Conservation (phyloP, 1,140 invertebrate genomes). For the Hypsibius dujardini region DNA sequence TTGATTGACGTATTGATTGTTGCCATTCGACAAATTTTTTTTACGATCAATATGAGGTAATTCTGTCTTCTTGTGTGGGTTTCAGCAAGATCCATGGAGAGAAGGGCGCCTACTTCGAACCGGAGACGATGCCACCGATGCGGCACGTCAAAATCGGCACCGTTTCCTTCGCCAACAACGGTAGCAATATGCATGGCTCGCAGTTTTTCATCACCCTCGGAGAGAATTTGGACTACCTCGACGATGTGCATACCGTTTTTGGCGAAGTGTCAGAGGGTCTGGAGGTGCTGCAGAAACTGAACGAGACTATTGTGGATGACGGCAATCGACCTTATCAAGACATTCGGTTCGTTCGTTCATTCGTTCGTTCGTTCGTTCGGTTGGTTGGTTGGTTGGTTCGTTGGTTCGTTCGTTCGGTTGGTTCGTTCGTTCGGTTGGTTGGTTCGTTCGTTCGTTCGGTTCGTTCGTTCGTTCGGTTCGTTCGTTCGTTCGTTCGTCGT, state of each 20-base stretch:
- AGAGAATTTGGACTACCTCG: constrained; percentile 70
- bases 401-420: no score
- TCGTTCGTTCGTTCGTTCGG: no score
- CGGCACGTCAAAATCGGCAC: constrained; percentile 68
- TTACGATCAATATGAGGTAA: no score
- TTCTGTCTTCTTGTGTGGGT: no score
- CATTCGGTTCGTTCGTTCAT: constrained; percentile 41
- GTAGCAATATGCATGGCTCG: constrained; percentile 76
- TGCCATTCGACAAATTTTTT: no score
- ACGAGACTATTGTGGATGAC: constrained; percentile 80
- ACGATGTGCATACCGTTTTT: constrained; percentile 86
- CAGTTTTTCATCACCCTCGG: constrained; percentile 92
- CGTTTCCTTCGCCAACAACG: constrained; percentile 88
- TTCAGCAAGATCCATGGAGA: constrained; percentile 54
- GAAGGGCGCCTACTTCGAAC: constrained; percentile 74
- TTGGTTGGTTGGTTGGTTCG: no score
- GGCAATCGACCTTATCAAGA: constrained; percentile 82
- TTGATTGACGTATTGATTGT: constrained; percentile 18
- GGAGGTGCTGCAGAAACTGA: constrained; percentile 69
- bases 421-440: no score
- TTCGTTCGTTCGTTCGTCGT: no score
- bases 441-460: no score
- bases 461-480: no score
- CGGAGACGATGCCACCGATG: constrained; percentile 71
- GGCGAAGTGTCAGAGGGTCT: constrained; percentile 83